These are phyloP conservation scores for Aramus guarauna DNA, from an alignment of 2,113 vertebrate genomes.

Conservation along the genomic window DNA sequence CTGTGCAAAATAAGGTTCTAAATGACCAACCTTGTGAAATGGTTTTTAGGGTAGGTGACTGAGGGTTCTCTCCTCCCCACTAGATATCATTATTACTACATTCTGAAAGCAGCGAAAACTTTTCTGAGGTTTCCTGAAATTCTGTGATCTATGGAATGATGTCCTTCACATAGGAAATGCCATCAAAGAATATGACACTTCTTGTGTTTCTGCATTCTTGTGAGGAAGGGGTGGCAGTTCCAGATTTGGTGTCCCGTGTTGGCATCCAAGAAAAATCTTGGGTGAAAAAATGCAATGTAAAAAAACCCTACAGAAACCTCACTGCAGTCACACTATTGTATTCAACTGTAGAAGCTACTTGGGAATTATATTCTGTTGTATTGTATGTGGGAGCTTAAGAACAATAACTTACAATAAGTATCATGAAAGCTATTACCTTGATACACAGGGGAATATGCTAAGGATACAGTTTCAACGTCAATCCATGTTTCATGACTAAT, in stretches of 20 bases:
- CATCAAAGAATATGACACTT: neutral
- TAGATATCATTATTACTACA: neutral
- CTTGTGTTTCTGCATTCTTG: neutral
- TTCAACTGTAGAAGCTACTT: neutral
- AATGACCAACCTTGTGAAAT: neutral
- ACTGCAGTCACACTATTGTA: neutral
- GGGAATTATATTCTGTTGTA: neutral
- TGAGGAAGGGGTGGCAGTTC: neutral
- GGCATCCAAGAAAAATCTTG: neutral
- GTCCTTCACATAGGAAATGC: neutral
- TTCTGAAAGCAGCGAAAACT: neutral
- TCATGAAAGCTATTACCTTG: neutral
- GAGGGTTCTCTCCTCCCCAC: neutral
- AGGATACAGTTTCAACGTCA: neutral
- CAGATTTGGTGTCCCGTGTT: neutral
- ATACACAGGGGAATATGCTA: neutral
- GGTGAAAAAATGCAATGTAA: neutral
- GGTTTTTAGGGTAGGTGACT: neutral
- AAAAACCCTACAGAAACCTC: neutral
- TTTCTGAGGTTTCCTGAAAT: neutral
- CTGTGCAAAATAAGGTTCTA: neutral
- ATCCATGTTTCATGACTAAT: neutral
- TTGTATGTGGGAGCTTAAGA: neutral
- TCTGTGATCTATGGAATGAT: neutral
- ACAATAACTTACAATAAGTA: neutral